Conservation (phyloP, 2,797 vertebrate genomes). For the Gallinago stenura region DNA sequence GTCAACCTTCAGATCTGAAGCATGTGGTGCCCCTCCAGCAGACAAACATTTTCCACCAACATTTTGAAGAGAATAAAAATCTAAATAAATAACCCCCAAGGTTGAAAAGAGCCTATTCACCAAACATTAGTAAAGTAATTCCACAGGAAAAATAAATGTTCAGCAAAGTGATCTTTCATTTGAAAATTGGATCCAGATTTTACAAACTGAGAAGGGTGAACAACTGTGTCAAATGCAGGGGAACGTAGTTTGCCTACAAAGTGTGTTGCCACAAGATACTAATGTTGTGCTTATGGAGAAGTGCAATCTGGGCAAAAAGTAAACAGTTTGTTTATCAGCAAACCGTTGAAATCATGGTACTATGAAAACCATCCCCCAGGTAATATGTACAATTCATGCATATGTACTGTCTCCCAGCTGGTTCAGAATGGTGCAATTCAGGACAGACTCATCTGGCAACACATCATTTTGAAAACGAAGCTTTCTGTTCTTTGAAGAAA, state of each 20-base stretch:
- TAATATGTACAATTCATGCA: not conserved
- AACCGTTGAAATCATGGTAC: conserved; percentile 12
- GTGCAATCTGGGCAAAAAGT: conserved; percentile 9
- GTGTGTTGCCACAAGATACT: conserved; percentile 4
- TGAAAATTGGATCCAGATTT: conserved; percentile 80
- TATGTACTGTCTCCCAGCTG: not conserved
- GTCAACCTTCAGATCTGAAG: conserved; percentile 58
- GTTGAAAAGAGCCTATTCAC: conserved; percentile 60
- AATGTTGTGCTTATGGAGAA: conserved; percentile 6
- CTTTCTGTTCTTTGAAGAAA: conserved; percentile 72
- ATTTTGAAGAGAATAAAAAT: conserved; percentile 72
- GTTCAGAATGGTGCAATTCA: conserved; percentile 43
- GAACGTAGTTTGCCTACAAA: conserved; percentile 21
- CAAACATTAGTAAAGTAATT: conserved; percentile 68
- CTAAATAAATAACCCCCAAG: conserved; percentile 67
- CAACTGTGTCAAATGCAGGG: conserved; percentile 5
- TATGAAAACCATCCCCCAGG: not conserved
- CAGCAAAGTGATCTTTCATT: conserved; percentile 75
- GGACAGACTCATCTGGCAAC: conserved; percentile 46
- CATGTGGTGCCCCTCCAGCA: conserved; percentile 63
- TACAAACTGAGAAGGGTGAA: conserved; percentile 55
- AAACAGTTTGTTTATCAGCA: conserved; percentile 33
- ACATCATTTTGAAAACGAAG: conserved; percentile 62
- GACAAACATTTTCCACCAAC: conserved; percentile 75
- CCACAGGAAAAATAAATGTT: conserved; percentile 77